These are phyloP conservation scores for Galago senegalensis DNA, from an alignment of 2,797 vertebrate genomes.

Conservation along the genomic window DNA sequence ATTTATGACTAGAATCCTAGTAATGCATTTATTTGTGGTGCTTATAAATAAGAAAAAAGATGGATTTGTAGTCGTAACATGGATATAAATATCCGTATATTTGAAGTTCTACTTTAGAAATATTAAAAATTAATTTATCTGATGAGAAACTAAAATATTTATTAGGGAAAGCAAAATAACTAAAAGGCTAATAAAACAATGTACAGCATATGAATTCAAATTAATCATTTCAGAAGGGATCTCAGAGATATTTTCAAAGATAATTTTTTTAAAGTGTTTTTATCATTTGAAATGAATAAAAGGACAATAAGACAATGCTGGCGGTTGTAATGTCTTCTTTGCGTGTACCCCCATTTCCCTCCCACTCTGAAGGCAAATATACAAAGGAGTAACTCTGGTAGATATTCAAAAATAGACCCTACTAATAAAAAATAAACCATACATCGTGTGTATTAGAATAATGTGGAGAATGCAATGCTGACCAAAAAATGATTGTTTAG, in stretches of 20 bases:
- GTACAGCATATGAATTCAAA: background rate
- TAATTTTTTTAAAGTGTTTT: background rate
- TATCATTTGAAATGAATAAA: background rate
- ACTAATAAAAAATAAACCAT: background rate
- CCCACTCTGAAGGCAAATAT: background rate
- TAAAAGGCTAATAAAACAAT: background rate
- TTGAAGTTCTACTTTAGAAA: conserved; percentile 13
- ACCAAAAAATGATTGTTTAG: background rate
- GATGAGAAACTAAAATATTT: background rate
- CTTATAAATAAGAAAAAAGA: background rate
- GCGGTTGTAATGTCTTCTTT: background rate
- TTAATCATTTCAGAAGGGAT: background rate
- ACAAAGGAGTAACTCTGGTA: background rate
- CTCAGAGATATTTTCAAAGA: background rate
- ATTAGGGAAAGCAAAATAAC: conserved; percentile 6
- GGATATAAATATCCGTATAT: background rate
- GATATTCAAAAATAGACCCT: background rate
- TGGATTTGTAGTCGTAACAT: background rate
- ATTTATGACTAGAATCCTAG: conserved; percentile 65
- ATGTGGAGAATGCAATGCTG: background rate
- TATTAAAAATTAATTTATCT: background rate
- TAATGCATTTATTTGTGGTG: background rate
- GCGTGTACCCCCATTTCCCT: rapidly evolving
- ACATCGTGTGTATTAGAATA: background rate
- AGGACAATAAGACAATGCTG: background rate